Evolutionary conservation across 2,888 invertebrate genomes (phyloP), one percentile per base, ranked within the genome.

Genomic region (Heteromyza rotundicornis): DNA sequence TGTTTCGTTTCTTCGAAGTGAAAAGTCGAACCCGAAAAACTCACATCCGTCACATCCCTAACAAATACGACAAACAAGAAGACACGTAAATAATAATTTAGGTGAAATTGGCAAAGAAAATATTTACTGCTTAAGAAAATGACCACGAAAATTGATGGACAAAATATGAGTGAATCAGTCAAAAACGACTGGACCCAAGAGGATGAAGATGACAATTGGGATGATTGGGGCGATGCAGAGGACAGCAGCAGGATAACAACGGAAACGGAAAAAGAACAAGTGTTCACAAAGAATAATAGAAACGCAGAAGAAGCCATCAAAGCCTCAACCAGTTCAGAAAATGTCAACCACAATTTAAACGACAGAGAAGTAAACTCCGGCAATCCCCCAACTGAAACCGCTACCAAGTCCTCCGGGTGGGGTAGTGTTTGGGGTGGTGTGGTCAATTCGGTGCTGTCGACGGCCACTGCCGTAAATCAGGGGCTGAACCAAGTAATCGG

Each of bases 401-500:
- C n/a, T n/a, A n/a, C n/a, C n/a, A n/a, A n/a, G n/a, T n/a, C n/a
- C n/a, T n/a, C n/a, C n/a, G n/a, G n/a, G n/a, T 78, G 76, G 72
- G 72, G 87, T 81, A 78, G 86, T 36, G 84, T 86, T 3, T 93
- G 92, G 92, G 90, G 89, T 0, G 92, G 92, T 68, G 86, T 90
- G 2, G 85, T 89, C 1, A 89, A 90, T 64, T 89, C 92, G 0
- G 81, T 95, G 10, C 81, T 95, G 24, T 90, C 88, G 63, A 88
- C 91, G 7, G 95, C 95, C 1, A 88, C 89, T 5, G 92, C 92
- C 73, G 91, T 95, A 32, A 92, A 92, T 36, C 90, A 94, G 83
- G 92, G 94, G 12, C 79, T 95, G 62, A 95, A 95, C 85, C 88
- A 88, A 44, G 88, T 91, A 14, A 90, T 96, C 35, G 95, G 94